These are phyloP conservation scores for Morinoia aosen DNA, from an alignment of 2,888 invertebrate species.

Conservation along the genomic window DNA sequence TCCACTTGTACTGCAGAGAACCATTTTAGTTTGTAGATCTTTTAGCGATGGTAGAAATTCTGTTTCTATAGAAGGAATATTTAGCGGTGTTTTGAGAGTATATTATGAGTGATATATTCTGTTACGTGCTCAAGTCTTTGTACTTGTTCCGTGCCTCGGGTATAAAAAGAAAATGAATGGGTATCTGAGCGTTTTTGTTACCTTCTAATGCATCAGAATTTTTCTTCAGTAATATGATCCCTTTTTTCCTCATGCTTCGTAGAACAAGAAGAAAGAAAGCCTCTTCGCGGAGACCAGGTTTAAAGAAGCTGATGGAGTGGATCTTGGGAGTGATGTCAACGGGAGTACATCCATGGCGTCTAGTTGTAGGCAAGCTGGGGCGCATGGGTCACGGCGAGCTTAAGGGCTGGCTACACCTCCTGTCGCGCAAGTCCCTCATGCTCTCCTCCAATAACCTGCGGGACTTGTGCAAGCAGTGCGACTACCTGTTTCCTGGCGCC, in stretches of 20 bases:
- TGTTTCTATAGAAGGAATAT: neutral
- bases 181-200: neutral
- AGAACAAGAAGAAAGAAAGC: constrained; percentile 79
- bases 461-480: constrained; percentile 92
- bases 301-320: constrained; percentile 97
- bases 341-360: constrained; percentile 92
- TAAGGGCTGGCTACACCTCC: constrained; percentile 94
- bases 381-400: constrained; percentile 98
- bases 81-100: neutral
- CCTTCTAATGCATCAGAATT: neutral
- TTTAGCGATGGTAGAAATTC: neutral
- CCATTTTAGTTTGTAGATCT: no score
- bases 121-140: neutral
- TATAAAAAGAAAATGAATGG: neutral
- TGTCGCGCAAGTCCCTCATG: constrained; percentile 90
- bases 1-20: no score
- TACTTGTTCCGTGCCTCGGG: neutral
- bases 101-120: neutral
- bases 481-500: constrained; percentile 81
- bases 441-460: constrained; percentile 89
- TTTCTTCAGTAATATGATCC: neutral
- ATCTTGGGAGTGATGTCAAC: constrained; percentile 94
- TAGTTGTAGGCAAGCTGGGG: constrained; percentile 96
- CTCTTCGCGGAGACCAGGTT: constrained; percentile 88
- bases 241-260: neutral